These are phyloP conservation scores for Helostoma temminkii DNA, from an alignment of 2,797 vertebrate genomes.

Conservation along the genomic window DNA sequence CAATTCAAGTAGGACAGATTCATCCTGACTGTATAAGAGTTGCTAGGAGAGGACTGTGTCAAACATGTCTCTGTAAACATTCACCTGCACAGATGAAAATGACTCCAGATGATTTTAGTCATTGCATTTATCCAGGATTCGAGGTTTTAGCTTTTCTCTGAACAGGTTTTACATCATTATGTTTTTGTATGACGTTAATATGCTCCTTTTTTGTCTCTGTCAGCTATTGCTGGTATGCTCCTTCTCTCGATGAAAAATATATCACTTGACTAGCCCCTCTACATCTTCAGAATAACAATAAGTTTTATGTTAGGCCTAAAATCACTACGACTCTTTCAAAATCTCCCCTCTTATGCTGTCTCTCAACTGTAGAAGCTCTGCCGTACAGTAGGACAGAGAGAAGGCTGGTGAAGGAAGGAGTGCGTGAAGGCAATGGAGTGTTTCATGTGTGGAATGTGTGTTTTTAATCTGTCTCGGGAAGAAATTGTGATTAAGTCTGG, in stretches of 20 bases:
- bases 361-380: conserved; percentile 54
- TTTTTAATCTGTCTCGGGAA: conserved; percentile 33
- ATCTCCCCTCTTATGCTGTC: conserved; percentile 66
- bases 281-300: conserved; percentile 68
- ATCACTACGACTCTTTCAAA: conserved; percentile 66
- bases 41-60: not conserved
- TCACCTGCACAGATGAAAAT: conserved; percentile 19
- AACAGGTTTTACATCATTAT: not conserved
- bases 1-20: not conserved
- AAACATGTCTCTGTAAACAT: conserved; percentile 8
- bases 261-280: conserved; percentile 39
- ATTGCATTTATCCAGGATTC: not conserved
- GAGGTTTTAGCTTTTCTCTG: not conserved
- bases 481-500: not conserved
- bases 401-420: conserved; percentile 52
- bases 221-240: conserved; percentile 31
- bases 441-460: conserved; percentile 39
- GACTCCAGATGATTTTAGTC: conserved; percentile 5
- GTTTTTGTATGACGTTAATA: not conserved
- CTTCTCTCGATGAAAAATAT: conserved; percentile 43
- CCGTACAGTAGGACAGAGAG: conserved; percentile 57
- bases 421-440: conserved; percentile 69
- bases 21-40: not conserved
- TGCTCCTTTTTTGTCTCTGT: conserved; percentile 35
- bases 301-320: conserved; percentile 48